Percentiles rank a stretch among this genome's conserved stretches.
Conservation (phyloP, 2,888 invertebrate genomes). For the Baccha elongata region DNA sequence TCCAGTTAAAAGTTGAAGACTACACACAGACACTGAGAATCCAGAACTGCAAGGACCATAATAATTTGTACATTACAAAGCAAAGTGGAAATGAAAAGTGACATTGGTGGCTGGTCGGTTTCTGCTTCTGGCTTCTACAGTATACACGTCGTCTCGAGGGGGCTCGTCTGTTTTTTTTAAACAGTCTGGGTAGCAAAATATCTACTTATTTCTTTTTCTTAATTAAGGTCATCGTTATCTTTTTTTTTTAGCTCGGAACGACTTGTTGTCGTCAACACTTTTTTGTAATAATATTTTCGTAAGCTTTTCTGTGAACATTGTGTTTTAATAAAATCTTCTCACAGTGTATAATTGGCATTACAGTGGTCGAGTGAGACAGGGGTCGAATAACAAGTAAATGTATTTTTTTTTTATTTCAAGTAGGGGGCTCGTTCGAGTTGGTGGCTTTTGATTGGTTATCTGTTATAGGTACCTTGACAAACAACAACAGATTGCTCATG, state of each 20-base stretch:
- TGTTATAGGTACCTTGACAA: conserved; percentile 22
- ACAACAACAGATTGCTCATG: conserved; percentile 24
- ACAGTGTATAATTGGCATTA: conserved; percentile 4
- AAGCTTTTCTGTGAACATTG: not conserved
- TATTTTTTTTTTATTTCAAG: conserved; percentile 7
- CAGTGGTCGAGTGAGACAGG: too few relatives aligned
- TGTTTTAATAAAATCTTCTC: not conserved
- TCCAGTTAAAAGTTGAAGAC: conserved; percentile 30
- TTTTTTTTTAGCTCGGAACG: not conserved
- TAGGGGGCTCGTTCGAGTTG: conserved; percentile 56
- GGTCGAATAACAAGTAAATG: not conserved
- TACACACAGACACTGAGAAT: not conserved
- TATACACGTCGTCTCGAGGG: conserved; percentile 25
- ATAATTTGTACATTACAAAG: not conserved
- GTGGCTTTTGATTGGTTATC: conserved; percentile 52
- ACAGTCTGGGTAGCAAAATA: not conserved
- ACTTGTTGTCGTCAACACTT: not conserved
- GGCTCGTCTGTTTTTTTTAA: conserved; percentile 40
- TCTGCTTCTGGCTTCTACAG: conserved; percentile 11
- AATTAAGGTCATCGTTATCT: not conserved
- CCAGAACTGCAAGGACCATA: too few relatives aligned
- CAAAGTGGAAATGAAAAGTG: conserved; percentile 56
- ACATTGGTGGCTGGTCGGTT: conserved; percentile 5
- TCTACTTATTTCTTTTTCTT: not conserved
- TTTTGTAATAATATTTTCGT: not conserved